A percentile compares a stretch with the other conserved stretches of the same genome.
phyloP scores from a whole-genome alignment of 2,113 vertebrate genomes.

The Hiodon alosoides region DNA sequence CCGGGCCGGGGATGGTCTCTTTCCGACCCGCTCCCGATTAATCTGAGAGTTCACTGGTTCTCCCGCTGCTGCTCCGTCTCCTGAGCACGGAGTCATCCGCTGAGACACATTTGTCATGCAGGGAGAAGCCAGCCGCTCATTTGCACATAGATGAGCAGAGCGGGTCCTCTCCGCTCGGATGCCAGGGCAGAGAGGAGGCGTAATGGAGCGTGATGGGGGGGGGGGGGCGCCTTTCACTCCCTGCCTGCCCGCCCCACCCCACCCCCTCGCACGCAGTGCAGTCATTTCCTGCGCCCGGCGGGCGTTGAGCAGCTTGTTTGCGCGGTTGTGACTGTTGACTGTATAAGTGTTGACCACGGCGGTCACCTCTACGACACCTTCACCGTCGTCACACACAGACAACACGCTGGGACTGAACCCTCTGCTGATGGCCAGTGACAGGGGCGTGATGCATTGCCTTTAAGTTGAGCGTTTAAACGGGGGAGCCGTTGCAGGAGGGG shows the following conservation, averaged over 20 bases:
- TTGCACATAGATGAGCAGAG: conserved; percentile 34
- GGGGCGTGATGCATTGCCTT: conserved; percentile 22
- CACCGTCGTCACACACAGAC: neutral
- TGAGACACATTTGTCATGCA: conserved; percentile 3
- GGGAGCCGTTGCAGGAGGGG: conserved; percentile 4
- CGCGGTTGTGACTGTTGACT: too few relatives aligned
- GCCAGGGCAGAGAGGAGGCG: neutral
- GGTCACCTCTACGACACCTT: neutral
- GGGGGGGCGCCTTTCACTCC: neutral
- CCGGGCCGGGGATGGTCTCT: neutral
- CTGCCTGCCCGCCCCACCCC: too few relatives aligned
- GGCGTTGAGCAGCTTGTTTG: too few relatives aligned
- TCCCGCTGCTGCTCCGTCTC: neutral
- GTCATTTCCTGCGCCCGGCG: too few relatives aligned
- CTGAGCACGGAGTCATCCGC: neutral
- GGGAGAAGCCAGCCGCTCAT: conserved; percentile 19
- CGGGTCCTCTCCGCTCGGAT: conserved; percentile 12
- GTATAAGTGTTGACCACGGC: neutral
- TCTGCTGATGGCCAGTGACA: conserved; percentile 26
- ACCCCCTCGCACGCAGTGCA: too few relatives aligned
- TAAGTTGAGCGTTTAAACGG: conserved; percentile 21
- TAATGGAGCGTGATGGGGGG: neutral
- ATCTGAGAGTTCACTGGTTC: too few relatives aligned
- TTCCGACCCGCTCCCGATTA: too few relatives aligned
- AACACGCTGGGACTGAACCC: neutral